Percentiles rank a stretch among this genome's conserved stretches.
These are phyloP conservation scores for Zaprionus vittiger DNA, from an alignment of 1,140 invertebrate species.

Conservation along the genomic window DNA sequence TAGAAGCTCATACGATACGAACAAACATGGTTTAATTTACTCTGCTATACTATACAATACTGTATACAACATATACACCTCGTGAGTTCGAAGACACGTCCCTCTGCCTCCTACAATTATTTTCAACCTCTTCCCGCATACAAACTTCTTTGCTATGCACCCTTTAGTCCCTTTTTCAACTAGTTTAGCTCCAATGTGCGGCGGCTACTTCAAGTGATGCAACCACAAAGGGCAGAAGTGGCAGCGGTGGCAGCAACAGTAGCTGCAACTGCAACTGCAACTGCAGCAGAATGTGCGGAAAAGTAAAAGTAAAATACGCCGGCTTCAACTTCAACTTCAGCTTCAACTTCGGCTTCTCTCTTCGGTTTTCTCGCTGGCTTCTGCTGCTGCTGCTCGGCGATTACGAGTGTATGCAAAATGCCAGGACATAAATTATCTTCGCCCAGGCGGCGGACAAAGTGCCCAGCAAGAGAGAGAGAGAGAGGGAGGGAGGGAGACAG, in stretches of 20 bases:
- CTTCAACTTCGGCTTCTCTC: not conserved
- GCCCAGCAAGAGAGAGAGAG: conserved; percentile 7
- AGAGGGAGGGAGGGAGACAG: not conserved
- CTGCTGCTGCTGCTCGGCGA: conserved; percentile 16
- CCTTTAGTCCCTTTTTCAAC: not conserved
- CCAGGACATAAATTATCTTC: conserved; percentile 79
- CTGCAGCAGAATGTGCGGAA: conserved; percentile 47
- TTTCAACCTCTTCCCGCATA: too few species aligned
- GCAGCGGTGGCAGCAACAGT: conserved; percentile 37
- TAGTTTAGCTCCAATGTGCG: not conserved
- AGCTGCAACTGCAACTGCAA: conserved; percentile 30
- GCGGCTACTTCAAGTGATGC: conserved; percentile 39
- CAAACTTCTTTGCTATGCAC: too few species aligned
- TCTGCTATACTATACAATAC: not conserved
- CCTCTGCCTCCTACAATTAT: too few species aligned
- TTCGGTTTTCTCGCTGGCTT: conserved; percentile 5
- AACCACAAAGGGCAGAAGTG: conserved; percentile 47
- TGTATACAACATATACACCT: not conserved
- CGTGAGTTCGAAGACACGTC: rapidly evolving
- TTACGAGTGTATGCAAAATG: conserved; percentile 54
- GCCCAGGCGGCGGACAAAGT: conserved; percentile 70
- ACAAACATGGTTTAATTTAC: too few species aligned
- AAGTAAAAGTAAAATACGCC: conserved; percentile 77
- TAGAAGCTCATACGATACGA: not conserved
- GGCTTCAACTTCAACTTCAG: conserved; percentile 16